Evolutionary conservation across 2,113 vertebrate genomes (phyloP), one percentile per base, ranked within the genome.

Genomic region (Candoia aspera): DNA sequence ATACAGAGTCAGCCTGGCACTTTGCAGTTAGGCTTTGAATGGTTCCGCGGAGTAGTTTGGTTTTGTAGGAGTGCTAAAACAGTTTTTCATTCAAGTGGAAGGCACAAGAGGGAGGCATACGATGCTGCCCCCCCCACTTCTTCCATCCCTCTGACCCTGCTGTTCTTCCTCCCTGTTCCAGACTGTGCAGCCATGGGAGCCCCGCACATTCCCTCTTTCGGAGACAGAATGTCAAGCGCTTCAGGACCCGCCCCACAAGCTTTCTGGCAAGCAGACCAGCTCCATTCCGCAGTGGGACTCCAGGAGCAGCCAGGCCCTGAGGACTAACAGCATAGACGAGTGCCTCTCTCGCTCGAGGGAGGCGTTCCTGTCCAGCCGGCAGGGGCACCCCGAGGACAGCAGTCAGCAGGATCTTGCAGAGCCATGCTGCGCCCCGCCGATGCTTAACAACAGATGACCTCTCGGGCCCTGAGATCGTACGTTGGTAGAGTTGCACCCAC

Each of bases 111-210:
- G 8, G 46, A 83, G 8, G 9, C 58, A 24, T 57, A 5, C 19
- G 13, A 5, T 33, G 33, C 6, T 17, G 2, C 2, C 17, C 2
- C 33, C 33, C 11, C 13, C 0, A 3, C 5, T 24, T 19, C 13
- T 15, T 83, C 19, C 46, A 33, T 19, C 19, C 23, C 8, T 17
- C 29, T 59, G 1, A 57, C 11, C 59, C 64, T 89, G 33, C 58
- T 60, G 9, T 87, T 23, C 6, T 5, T 21, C 68, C 21, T 91
- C 1, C 0, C 9, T 37, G 86, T 64, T 57, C 1, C 64, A 96
- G 97, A 92, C 60, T 0, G 9, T 94, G 11, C 93, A 90, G 89
- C 95, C 96, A 0, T 96, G 96, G 97, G 96, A 97, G 64, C 93
- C 91, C 90, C 89, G 93, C 58, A 92, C 49, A 1, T 97, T 97